Percentiles rank a stretch among this genome's conserved stretches.
phyloP scores from a whole-genome alignment of 2,797 vertebrate species.

The Prunella strophiata region DNA sequence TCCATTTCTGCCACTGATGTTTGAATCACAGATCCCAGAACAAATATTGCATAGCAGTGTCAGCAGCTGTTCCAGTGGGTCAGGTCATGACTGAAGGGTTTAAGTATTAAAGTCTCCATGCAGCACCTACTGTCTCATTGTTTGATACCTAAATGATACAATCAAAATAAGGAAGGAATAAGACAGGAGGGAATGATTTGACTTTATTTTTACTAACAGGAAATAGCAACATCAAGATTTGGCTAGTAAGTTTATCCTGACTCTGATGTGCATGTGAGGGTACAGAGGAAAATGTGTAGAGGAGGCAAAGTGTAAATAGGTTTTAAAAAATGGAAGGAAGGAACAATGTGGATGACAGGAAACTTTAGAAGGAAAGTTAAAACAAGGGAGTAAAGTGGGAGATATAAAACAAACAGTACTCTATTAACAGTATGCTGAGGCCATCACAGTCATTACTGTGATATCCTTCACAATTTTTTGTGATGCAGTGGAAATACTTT shows the following conservation, averaged over 20 bases:
- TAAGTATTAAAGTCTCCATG: neutral
- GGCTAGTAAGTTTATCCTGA: neutral
- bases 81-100: neutral
- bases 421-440: neutral
- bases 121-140: neutral
- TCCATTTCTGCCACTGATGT: neutral
- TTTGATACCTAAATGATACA: neutral
- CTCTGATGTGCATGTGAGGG: neutral
- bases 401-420: neutral
- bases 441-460: neutral
- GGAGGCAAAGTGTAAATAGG: neutral
- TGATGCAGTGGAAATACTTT: neutral
- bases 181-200: neutral
- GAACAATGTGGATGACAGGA: neutral
- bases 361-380: neutral
- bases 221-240: neutral
- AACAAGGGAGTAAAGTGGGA: neutral
- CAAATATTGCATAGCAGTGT: neutral
- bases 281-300: neutral
- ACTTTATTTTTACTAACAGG: neutral
- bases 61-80: neutral
- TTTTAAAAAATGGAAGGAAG: neutral
- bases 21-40: neutral
- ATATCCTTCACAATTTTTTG: neutral
- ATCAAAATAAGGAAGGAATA: neutral